Conservation (phyloP, 1,140 invertebrate species). For the Heliconius melpomene region DNA sequence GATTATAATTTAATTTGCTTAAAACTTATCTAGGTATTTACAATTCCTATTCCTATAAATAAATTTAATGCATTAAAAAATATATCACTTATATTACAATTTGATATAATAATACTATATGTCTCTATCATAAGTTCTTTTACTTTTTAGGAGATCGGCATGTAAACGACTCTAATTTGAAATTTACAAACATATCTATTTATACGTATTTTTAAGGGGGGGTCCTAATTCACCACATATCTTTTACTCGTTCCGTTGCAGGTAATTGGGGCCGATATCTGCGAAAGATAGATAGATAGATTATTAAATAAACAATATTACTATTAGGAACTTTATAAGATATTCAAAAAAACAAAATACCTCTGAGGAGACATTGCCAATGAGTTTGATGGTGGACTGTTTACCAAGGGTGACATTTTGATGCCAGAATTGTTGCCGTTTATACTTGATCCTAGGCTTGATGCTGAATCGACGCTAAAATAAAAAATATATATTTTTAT, state of each 20-base stretch:
- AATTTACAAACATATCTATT: not conserved
- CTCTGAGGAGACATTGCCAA: conserved; percentile 59
- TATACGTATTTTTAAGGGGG: not conserved
- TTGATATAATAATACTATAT: conserved; percentile 17
- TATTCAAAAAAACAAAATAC: conserved; percentile 38
- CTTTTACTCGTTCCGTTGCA: conserved; percentile 69
- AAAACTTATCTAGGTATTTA: conserved; percentile 58
- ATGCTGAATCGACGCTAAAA: conserved; percentile 70
- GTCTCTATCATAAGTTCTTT: not conserved
- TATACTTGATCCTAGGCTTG: conserved; percentile 74
- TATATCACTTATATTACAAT: conserved; percentile 7
- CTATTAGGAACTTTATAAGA: not conserved
- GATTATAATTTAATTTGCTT: conserved; percentile 49
- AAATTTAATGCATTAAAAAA: not conserved
- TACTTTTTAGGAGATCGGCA: not conserved
- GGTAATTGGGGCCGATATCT: conserved; percentile 72
- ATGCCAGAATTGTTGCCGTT: conserved; percentile 69
- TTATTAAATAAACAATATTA: not conserved
- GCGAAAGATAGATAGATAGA: conserved; percentile 34
- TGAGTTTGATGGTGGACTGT: conserved; percentile 45
- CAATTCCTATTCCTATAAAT: conserved; percentile 35
- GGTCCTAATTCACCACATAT: conserved; percentile 67
- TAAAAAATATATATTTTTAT: not conserved
- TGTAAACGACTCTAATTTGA: not conserved
- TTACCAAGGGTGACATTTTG: conserved; percentile 71